Percentiles rank a stretch among this genome's conserved stretches.
Evolutionary conservation across 2,113 vertebrate species (phyloP).

Genomic region (Sinocyclocheilus rhinocerous): DNA sequence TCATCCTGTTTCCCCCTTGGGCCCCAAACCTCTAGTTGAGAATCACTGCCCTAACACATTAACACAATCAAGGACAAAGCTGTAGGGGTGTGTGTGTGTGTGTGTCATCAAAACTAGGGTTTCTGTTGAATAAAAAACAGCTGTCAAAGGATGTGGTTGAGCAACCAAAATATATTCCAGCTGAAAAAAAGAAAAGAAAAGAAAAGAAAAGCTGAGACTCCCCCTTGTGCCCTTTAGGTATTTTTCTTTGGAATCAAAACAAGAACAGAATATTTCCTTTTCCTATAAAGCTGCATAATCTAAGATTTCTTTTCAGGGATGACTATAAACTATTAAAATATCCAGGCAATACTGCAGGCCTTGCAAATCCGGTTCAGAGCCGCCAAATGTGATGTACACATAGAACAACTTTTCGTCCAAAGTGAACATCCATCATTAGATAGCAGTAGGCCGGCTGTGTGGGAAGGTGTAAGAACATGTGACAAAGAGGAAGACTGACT

Average conservation of each 20-base stretch:
- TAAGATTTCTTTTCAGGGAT: neutral
- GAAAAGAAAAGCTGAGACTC: neutral
- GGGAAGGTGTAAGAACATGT: conserved; percentile 53
- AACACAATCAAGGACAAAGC: neutral
- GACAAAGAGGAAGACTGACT: conserved; percentile 11
- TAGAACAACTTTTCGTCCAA: neutral
- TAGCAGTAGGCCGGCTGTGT: conserved; percentile 27
- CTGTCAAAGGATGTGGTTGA: conserved; percentile 31
- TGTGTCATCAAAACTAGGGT: neutral
- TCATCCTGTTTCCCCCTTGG: too few species aligned
- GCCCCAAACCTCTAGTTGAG: too few species aligned
- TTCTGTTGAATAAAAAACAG: neutral
- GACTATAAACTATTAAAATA: neutral
- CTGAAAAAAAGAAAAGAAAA: neutral
- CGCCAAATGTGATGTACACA: neutral
- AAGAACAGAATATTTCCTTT: neutral
- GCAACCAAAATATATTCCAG: neutral
- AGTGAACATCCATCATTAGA: conserved; percentile 24
- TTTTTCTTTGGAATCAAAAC: neutral
- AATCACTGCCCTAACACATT: too few species aligned
- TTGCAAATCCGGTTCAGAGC: neutral
- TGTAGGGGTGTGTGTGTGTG: neutral
- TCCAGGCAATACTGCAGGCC: neutral
- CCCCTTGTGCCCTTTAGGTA: neutral
- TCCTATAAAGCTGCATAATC: neutral